Evolutionary conservation across 1,140 invertebrate species (phyloP), one percentile per base, ranked within the genome.

Genomic region (Adoxophyes honmai): DNA sequence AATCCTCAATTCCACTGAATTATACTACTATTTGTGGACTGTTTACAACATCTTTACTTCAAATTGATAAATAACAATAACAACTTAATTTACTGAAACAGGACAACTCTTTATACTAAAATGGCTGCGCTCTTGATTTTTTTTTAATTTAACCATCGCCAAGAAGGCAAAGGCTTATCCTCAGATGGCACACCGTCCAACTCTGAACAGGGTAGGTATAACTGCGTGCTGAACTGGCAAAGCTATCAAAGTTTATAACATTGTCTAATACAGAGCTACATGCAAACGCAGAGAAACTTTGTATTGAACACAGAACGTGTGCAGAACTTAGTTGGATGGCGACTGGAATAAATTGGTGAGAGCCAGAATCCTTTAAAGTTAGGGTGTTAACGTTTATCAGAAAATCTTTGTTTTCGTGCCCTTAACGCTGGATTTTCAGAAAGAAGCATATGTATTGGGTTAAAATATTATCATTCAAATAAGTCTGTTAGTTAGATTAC

Each of bases 201-300:
- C 18, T 48, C 11, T 6, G 10, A 53, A 36, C 28, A 14, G 33
- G 33, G 14, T 35, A 35, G 16, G 33, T 53, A 53, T 55, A 60
- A 54, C 70, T 73, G 60, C 60, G 64, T 67, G 52, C 57, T 44
- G 54, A 34, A 10, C 55, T 35, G 55, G 21, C 21, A 28, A 70
- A 67, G 61, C 75, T 70, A 80, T 77, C 75, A 80, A 78, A 80
- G 57, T 80, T 77, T 80, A 72, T 75, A 80, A 75, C 68, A 60
- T 62, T 66, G 63, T 74, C 73, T 73, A 64, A 65, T 70, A 69
- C 68, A 80, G 73, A 66, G 68, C 73, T 64, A 68, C 64, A 67
- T 68, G 65, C 62, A 73, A 70, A 67, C 54, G 52, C 35, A 7
- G 51, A 14, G 0, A n/a, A 65, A 65, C 59, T 65, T 65, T 37